phyloP scores from a whole-genome alignment of 2,797 vertebrate species.

The Orientallactaga sibirica region DNA sequence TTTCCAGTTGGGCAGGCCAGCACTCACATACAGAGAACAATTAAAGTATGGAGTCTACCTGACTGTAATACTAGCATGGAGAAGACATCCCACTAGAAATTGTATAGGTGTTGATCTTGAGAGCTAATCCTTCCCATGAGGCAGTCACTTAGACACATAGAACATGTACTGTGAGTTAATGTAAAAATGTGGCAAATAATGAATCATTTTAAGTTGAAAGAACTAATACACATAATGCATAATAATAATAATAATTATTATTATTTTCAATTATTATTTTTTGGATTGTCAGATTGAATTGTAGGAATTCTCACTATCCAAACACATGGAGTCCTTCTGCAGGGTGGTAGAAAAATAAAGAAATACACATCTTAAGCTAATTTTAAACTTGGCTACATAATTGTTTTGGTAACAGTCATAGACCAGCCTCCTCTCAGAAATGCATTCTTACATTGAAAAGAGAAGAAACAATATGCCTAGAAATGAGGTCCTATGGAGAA shows the following conservation, averaged over 20 bases:
- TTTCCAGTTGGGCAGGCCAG: not conserved
- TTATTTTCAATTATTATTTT: constrained; percentile 28
- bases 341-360: constrained; percentile 48
- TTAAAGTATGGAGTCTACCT: not conserved
- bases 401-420: constrained; percentile 52
- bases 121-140: not conserved
- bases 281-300: constrained; percentile 29
- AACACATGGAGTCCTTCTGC: constrained; percentile 33
- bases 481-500: constrained; percentile 12
- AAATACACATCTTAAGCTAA: constrained; percentile 58
- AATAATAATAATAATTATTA: constrained; percentile 51
- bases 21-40: not conserved
- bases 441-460: constrained; percentile 31
- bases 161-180: constrained; percentile 46
- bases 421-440: constrained; percentile 24
- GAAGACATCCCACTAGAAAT: constrained; percentile 27
- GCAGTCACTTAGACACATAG: constrained; percentile 45
- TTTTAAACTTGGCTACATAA: constrained; percentile 69
- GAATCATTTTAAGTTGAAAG: constrained; percentile 57
- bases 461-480: not conserved
- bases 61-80: not conserved
- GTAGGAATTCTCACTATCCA: constrained; percentile 12
- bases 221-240: not conserved
- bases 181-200: constrained; percentile 6
- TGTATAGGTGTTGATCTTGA: not conserved